Percentiles rank a stretch among this genome's conserved stretches.
Evolutionary conservation across 2,888 invertebrate species (phyloP).

Genomic region (Lysandra bellargus): DNA sequence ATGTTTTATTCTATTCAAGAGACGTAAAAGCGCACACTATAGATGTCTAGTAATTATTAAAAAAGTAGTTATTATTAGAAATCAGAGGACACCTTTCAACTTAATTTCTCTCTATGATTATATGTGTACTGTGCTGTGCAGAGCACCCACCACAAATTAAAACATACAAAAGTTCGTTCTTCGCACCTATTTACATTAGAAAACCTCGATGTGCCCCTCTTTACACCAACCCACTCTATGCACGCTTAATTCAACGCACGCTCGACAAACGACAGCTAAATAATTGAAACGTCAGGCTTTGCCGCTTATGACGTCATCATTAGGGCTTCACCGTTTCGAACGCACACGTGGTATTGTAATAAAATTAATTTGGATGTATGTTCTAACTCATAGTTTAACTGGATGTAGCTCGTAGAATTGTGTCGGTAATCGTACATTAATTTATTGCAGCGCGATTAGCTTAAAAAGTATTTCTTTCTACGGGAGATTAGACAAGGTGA

Average conservation of each 20-base stretch:
- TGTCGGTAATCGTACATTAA: background rate
- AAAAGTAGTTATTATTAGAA: too few relatives aligned
- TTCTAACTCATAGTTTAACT: background rate
- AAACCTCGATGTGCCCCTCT: background rate
- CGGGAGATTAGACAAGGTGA: too few relatives aligned
- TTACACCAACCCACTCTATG: background rate
- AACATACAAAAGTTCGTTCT: background rate
- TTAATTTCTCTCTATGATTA: too few relatives aligned
- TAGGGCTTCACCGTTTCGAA: background rate
- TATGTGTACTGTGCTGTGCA: too few relatives aligned
- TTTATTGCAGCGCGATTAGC: background rate
- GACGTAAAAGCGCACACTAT: too few relatives aligned
- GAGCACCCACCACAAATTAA: too few relatives aligned
- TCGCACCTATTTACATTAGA: background rate
- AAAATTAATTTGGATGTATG: background rate
- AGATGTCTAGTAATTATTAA: too few relatives aligned
- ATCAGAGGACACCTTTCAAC: too few relatives aligned
- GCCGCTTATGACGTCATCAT: conserved; percentile 23
- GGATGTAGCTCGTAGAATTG: background rate
- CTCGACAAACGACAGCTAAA: conserved; percentile 30
- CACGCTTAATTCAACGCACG: conserved; percentile 29
- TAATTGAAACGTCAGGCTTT: conserved; percentile 30
- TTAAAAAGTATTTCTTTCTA: too few relatives aligned
- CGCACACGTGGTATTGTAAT: background rate
- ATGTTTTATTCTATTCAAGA: too few relatives aligned